Evolutionary conservation across 2,888 invertebrate species (phyloP), one percentile per base, ranked within the genome.

Genomic region (Orthosia cruda): DNA sequence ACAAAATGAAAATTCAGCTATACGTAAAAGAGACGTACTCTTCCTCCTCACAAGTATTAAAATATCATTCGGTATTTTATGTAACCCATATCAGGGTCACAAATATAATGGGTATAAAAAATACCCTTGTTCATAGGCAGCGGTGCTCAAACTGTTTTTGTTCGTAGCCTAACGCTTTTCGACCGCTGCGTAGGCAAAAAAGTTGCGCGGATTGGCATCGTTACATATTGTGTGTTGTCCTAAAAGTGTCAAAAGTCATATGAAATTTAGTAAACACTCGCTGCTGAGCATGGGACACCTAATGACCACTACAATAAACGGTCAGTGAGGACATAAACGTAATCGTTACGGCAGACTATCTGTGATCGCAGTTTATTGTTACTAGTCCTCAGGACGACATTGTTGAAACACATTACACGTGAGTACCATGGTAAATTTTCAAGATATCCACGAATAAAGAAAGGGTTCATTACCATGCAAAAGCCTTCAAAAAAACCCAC

Each of bases 21-120:
- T 40, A 69, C 57, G 54, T 79, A 72, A 74, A 74, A 68, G 55
- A 62, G 49, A 68, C 45, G 4, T 49, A 45, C 47, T 66, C 65
- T 52, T 68, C 71, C 59, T 66, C 59, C 71, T 74, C 62, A 84
- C 74, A 72, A 84, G 75, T 81, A 83, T 81, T 80, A 84, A 82
- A 80, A 81, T 71, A 82, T 79, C 78, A 82, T 85, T 79, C 58
- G 58, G 70, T 65, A 71, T 83, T 83, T 74, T 68, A 83, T 76
- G 72, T 63, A 64, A 81, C 85, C 85, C 78, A 73, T 76, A 86
- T 85, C 84, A 84, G 65, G 61, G 71, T 55, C 71, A 61, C 65
- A 72, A 71, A 69, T 62, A 64, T 74, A 71, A 80, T 72, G 59
- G 23, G 80, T 59, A 67, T 69, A 71, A 69, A 73, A 68, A 67